phyloP scores from a whole-genome alignment of 2,113 vertebrate genomes.

The Daphoenositta chrysoptera region DNA sequence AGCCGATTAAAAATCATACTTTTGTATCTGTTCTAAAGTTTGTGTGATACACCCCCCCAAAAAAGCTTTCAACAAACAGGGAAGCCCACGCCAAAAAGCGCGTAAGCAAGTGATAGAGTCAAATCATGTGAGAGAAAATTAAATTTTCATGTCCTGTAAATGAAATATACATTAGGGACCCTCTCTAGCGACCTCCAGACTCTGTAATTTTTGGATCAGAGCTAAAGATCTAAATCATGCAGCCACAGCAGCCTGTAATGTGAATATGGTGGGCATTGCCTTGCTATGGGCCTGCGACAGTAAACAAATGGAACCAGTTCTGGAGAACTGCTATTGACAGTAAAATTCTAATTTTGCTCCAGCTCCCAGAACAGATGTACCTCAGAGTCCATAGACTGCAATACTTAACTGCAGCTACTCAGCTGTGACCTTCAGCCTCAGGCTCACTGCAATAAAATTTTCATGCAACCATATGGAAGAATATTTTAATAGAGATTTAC shows the following conservation, averaged over 20 bases:
- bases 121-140: constrained; percentile 70
- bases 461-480: constrained; percentile 98
- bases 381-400: constrained; percentile 82
- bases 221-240: constrained; percentile 49
- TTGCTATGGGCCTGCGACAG: constrained; percentile 37
- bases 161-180: constrained; percentile 78
- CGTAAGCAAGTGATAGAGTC: constrained; percentile 44
- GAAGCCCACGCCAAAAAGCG: neutral
- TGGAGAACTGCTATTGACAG: constrained; percentile 82
- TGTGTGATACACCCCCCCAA: neutral
- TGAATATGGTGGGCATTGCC: neutral
- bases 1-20: neutral
- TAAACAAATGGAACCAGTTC: constrained; percentile 80
- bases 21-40: constrained; percentile 44
- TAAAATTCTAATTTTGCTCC: constrained; percentile 86
- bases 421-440: constrained; percentile 90
- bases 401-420: constrained; percentile 88
- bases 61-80: constrained; percentile 49
- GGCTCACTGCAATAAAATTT: constrained; percentile 95
- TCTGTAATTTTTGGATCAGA: constrained; percentile 65
- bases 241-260: neutral
- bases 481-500: constrained; percentile 99
- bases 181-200: constrained; percentile 66
- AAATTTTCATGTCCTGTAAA: constrained; percentile 79
- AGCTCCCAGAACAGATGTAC: constrained; percentile 88